Percentiles rank a stretch among this genome's conserved stretches.
These are phyloP conservation scores for Scarus forsteni DNA, from an alignment of 2,797 vertebrate genomes.

Conservation along the genomic window DNA sequence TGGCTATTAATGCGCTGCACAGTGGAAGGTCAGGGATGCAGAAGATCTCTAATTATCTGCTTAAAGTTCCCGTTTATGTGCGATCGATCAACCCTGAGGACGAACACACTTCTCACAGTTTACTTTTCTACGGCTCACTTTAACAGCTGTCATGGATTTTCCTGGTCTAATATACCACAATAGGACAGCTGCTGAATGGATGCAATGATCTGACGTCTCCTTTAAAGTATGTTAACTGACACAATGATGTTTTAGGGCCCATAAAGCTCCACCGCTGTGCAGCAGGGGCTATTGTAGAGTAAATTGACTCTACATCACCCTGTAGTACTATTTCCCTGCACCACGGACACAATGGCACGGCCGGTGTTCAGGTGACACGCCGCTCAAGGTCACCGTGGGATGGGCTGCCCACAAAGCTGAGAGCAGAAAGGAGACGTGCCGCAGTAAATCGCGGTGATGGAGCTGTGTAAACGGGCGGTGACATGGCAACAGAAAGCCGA, in stretches of 20 bases:
- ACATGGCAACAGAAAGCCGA: slow-evolving; percentile 44
- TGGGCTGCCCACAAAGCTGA: slow-evolving; percentile 33
- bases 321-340: slow-evolving; percentile 23
- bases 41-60: slow-evolving; percentile 15
- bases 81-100: slow-evolving; percentile 12
- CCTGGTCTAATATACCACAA: neutral
- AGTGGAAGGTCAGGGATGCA: slow-evolving; percentile 31
- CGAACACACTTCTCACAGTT: neutral
- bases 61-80: slow-evolving; percentile 4
- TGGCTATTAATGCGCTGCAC: neutral
- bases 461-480: slow-evolving; percentile 54
- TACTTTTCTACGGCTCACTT: neutral
- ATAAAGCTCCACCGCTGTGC: slow-evolving; percentile 9
- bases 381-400: slow-evolving; percentile 68
- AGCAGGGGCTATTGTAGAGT: slow-evolving; percentile 6
- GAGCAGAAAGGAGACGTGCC: slow-evolving; percentile 60
- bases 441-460: slow-evolving; percentile 68
- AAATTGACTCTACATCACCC: slow-evolving; percentile 27
- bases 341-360: slow-evolving; percentile 16
- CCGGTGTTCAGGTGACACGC: slow-evolving; percentile 38
- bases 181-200: neutral
- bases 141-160: slow-evolving; percentile 1
- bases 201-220: neutral
- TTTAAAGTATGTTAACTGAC: slow-evolving; percentile 12
- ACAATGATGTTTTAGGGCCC: slow-evolving; percentile 12